A percentile compares a stretch with the other conserved stretches of the same genome.
phyloP scores from a whole-genome alignment of 2,888 invertebrate genomes.

The Trichopoda pennipes region DNA sequence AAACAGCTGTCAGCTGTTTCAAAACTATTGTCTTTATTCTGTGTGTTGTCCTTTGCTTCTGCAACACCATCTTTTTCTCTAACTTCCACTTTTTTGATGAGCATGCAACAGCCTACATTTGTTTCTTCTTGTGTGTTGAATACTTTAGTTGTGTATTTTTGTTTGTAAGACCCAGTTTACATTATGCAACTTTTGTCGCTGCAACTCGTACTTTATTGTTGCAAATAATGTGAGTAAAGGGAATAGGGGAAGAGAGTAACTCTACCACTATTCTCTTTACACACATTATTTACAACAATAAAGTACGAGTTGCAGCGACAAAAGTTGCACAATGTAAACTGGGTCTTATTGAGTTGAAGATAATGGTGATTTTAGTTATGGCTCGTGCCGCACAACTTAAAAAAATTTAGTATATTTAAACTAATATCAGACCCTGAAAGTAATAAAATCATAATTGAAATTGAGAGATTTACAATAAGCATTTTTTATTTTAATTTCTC shows the following conservation, averaged over 20 bases:
- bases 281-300: too few relatives aligned
- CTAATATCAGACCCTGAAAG: constrained; percentile 20
- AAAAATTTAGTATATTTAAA: constrained; percentile 28
- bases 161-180: too few relatives aligned
- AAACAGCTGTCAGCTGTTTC: constrained; percentile 70
- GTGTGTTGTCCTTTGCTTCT: constrained; percentile 15
- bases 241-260: too few relatives aligned
- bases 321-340: too few relatives aligned
- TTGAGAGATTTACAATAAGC: too few relatives aligned
- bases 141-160: constrained; percentile 23
- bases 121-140: constrained; percentile 35
- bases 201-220: too few relatives aligned
- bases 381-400: constrained; percentile 49
- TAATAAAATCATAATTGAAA: background rate
- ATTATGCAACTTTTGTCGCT: too few relatives aligned
- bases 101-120: constrained; percentile 52
- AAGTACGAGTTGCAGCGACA: too few relatives aligned
- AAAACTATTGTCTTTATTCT: constrained; percentile 36
- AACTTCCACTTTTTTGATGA: constrained; percentile 2
- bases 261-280: too few relatives aligned
- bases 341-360: constrained; percentile 30
- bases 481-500: too few relatives aligned
- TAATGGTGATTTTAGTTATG: constrained; percentile 31
- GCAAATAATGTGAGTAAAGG: too few relatives aligned
- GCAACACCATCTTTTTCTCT: constrained; percentile 13